A percentile compares a stretch with the other conserved stretches of the same genome.
These are phyloP conservation scores for Delia radicum DNA, from an alignment of 1,140 invertebrate species.

Conservation along the genomic window DNA sequence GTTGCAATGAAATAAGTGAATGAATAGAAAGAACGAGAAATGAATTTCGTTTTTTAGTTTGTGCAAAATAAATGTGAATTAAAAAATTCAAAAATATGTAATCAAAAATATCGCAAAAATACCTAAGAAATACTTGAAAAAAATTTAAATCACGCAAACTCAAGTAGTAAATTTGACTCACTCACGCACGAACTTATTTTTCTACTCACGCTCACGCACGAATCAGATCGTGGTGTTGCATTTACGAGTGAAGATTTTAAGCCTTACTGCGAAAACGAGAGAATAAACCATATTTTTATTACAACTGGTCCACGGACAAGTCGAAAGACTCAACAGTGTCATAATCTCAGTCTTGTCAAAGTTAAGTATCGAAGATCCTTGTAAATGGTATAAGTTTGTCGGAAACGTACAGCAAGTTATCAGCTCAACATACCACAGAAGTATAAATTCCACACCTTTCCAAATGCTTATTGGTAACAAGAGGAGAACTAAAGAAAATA, in stretches of 20 bases:
- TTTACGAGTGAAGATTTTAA: slow-evolving; percentile 44
- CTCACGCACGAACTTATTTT: too few relatives aligned
- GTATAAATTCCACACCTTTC: slow-evolving; percentile 6
- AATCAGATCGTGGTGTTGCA: slow-evolving; percentile 37
- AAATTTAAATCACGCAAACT: too few relatives aligned
- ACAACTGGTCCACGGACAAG: slow-evolving; percentile 47
- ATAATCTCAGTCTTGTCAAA: slow-evolving; percentile 16
- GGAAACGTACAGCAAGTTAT: slow-evolving; percentile 15
- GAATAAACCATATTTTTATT: slow-evolving; percentile 26
- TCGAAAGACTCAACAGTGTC: slow-evolving; percentile 32
- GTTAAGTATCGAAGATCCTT: not conserved
- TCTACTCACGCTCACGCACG: too few relatives aligned
- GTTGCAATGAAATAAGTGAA: too few relatives aligned
- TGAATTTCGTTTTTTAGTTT: too few relatives aligned
- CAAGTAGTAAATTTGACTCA: too few relatives aligned
- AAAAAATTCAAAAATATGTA: too few relatives aligned
- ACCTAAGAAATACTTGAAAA: too few relatives aligned
- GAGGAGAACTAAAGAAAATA: slow-evolving; percentile 27
- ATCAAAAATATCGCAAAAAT: too few relatives aligned
- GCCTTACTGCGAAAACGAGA: slow-evolving; percentile 34
- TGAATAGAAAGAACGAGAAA: too few relatives aligned
- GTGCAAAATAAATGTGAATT: too few relatives aligned
- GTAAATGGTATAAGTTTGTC: slow-evolving; percentile 22
- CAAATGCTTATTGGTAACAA: not conserved
- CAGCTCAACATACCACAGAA: not conserved